phyloP scores from a whole-genome alignment of 2,797 vertebrate species.

The Phoxinus dragarum region DNA sequence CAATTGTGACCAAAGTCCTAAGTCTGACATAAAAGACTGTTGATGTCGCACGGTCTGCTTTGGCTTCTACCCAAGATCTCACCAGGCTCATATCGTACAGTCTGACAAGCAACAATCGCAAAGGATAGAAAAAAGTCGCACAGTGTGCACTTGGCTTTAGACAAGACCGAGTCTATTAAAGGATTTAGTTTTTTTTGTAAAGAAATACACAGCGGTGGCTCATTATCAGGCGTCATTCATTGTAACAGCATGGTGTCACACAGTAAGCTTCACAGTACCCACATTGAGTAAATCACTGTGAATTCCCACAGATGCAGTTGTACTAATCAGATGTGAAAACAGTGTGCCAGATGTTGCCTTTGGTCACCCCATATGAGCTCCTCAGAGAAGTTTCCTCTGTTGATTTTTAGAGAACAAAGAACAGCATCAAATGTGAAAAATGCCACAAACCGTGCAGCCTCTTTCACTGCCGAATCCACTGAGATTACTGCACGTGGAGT shows the following conservation, averaged over 20 bases:
- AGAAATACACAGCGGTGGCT: conserved; percentile 44
- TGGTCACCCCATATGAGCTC: conserved; percentile 33
- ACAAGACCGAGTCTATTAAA: conserved; percentile 30
- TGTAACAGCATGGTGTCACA: conserved; percentile 40
- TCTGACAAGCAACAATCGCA: not conserved
- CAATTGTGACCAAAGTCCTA: conserved; percentile 2
- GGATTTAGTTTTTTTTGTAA: not conserved
- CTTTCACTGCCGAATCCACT: not conserved
- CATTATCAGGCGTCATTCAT: conserved; percentile 62
- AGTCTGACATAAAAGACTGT: not conserved
- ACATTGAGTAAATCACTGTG: conserved; percentile 39
- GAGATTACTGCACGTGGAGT: conserved; percentile 1
- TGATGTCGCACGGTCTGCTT: conserved; percentile 6
- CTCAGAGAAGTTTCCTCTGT: conserved; percentile 36
- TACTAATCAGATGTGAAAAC: conserved; percentile 49
- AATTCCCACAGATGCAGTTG: conserved; percentile 39
- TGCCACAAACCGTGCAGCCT: not conserved
- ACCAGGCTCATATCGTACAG: not conserved
- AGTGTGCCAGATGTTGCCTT: conserved; percentile 43
- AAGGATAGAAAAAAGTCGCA: not conserved
- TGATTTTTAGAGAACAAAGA: conserved; percentile 44
- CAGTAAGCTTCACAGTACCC: conserved; percentile 33
- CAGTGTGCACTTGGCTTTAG: conserved; percentile 17
- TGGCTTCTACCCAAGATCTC: not conserved
- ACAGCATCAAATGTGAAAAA: conserved; percentile 69